Evolutionary conservation across 2,113 vertebrate species (phyloP), one percentile per base, ranked within the genome.

Genomic region (Phrynosoma blainvillii): DNA sequence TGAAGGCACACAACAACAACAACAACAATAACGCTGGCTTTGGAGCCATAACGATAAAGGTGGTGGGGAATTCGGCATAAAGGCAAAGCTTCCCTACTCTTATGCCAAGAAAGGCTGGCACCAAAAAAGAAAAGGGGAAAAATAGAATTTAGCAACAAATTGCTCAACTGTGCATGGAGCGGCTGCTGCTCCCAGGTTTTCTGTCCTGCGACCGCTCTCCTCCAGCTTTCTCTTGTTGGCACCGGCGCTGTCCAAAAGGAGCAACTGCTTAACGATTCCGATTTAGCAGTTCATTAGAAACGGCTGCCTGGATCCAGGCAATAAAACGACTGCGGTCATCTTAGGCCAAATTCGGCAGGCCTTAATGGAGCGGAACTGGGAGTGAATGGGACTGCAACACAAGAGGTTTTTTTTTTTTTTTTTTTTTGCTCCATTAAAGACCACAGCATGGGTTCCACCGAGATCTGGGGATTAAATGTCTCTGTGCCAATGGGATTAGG

Each of bases 301-400:
- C 78, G 85, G 88, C 92, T 95, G 93, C 91, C 94, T 91, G 92
- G 92, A 90, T 93, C 92, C 94, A 94, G 85, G 90, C 93, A 90
- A 89, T 90, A 91, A 94, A 95, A 95, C 93, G 86, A 92, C 92
- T 91, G 94, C 90, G 89, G 94, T 89, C 92, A 91, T 88, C 94
- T 90, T 88, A 94, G 94, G 94, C 93, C 93, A 93, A 91, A 91
- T 93, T 91, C 95, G 92, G 91, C 82, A 14, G 82, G 81, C 89
- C 65, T 89, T 95, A 95, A 94, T 94, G 93, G 93, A 92, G 94
- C 89, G 93, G 93, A 94, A 95, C 91, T 92, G 89, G 87, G 84
- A 89, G 52, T 89, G 94, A 94, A 94, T 90, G 92, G 91, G 91
- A 86, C 75, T 89, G 95, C 92, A 95, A 94, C 93, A 36, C 93